phyloP scores from a whole-genome alignment of 1,140 invertebrate species.

The roundworm (Caenorhabditis elegans) region WBcel235 BX284605.5:18536001-18536500 shows the following conservation, averaged over 20 bases:
- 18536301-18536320: slow-evolving; percentile 35
- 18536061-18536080: too few species aligned
- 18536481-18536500: too few species aligned
- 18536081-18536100: slow-evolving; percentile 34
- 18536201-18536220: neutral
- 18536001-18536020: too few species aligned
- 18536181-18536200: neutral
- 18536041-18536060: too few species aligned
- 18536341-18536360: too few species aligned
- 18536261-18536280: slow-evolving; percentile 17
- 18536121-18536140: neutral
- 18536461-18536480: too few species aligned
- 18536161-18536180: neutral
- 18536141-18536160: neutral
- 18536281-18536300: slow-evolving; percentile 4
- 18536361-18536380: too few species aligned
- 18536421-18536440: too few species aligned
- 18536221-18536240: neutral
- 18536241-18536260: neutral
- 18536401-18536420: too few species aligned
- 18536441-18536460: too few species aligned
- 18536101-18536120: slow-evolving; percentile 20
- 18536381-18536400: too few species aligned
- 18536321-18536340: slow-evolving; percentile 45
- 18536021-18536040: too few species aligned